Percentiles rank a stretch among this genome's conserved stretches.
Evolutionary conservation across 1,140 invertebrate species (phyloP).

Genomic region (Tenebrio molitor): DNA sequence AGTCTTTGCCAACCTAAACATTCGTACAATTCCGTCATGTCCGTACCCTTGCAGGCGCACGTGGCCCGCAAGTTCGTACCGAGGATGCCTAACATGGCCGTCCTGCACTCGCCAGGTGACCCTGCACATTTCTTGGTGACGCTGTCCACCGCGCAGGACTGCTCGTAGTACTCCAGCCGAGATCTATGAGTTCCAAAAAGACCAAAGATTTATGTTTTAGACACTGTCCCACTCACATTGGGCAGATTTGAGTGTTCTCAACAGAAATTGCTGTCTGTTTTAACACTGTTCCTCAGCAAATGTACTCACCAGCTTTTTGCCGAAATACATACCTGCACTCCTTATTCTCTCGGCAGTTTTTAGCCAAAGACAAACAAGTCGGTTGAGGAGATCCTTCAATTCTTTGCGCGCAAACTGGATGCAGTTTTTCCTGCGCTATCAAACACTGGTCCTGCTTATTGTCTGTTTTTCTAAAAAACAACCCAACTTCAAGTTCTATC

Average conservation of each 20-base stretch:
- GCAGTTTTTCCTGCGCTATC: slow-evolving; percentile 87
- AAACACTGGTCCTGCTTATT: slow-evolving; percentile 87
- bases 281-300: too few species aligned
- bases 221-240: too few species aligned
- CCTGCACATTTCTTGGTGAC: slow-evolving; percentile 92
- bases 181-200: too few species aligned
- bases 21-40: slow-evolving; percentile 85
- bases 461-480: slow-evolving; percentile 78
- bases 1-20: slow-evolving; percentile 91
- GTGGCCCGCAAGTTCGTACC: slow-evolving; percentile 86
- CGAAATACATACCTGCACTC: slow-evolving; percentile 78
- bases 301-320: too few species aligned
- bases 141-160: slow-evolving; percentile 90
- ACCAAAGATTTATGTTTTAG: too few species aligned
- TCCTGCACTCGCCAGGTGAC: slow-evolving; percentile 81
- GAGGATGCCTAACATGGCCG: slow-evolving; percentile 86
- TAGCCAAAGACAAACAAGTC: slow-evolving; percentile 84
- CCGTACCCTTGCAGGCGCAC: slow-evolving; percentile 87
- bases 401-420: slow-evolving; percentile 87
- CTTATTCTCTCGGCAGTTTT: slow-evolving; percentile 80
- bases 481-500: slow-evolving; percentile 7
- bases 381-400: slow-evolving; percentile 79
- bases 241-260: too few species aligned
- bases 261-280: too few species aligned
- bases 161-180: slow-evolving; percentile 88